Evolutionary conservation across 2,113 vertebrate species (phyloP).

Genomic region (Tor tambroides): DNA sequence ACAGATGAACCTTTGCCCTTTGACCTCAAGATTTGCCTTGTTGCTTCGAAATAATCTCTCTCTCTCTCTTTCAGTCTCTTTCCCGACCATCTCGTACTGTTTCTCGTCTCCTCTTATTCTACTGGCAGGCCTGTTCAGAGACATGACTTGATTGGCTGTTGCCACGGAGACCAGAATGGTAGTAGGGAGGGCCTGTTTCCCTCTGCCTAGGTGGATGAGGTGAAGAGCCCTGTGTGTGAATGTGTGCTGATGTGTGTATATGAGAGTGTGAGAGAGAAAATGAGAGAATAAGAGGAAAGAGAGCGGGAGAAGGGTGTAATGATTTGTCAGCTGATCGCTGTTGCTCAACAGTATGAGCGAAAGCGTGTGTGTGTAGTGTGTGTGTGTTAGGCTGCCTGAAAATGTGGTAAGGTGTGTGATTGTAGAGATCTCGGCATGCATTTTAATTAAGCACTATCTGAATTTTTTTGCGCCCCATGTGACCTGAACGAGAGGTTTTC

Average conservation of each 20-base stretch:
- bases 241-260: slow-evolving; percentile 16
- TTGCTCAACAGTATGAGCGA: slow-evolving; percentile 35
- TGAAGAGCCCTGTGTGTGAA: slow-evolving; percentile 49
- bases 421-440: background rate
- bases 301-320: slow-evolving; percentile 42
- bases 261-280: background rate
- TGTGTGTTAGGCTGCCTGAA: background rate
- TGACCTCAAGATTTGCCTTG: background rate
- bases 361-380: background rate
- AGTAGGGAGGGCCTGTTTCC: slow-evolving; percentile 59
- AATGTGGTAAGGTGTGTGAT: slow-evolving; percentile 12
- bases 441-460: slow-evolving; percentile 4
- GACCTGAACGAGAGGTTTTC: slow-evolving; percentile 32
- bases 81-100: background rate
- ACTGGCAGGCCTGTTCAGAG: slow-evolving; percentile 52
- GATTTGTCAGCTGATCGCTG: slow-evolving; percentile 53
- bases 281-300: slow-evolving; percentile 21
- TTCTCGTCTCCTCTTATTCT: slow-evolving; percentile 44
- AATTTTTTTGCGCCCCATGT: slow-evolving; percentile 9
- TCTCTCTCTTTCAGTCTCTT: slow-evolving; percentile 20
- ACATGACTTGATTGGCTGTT: slow-evolving; percentile 60
- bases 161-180: slow-evolving; percentile 59
- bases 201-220: slow-evolving; percentile 59
- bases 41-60: background rate
- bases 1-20: slow-evolving; percentile 19